Evolutionary conservation across 2,888 invertebrate species (phyloP), one percentile per base, ranked within the genome.

Genomic region (Tenthredo livida): DNA sequence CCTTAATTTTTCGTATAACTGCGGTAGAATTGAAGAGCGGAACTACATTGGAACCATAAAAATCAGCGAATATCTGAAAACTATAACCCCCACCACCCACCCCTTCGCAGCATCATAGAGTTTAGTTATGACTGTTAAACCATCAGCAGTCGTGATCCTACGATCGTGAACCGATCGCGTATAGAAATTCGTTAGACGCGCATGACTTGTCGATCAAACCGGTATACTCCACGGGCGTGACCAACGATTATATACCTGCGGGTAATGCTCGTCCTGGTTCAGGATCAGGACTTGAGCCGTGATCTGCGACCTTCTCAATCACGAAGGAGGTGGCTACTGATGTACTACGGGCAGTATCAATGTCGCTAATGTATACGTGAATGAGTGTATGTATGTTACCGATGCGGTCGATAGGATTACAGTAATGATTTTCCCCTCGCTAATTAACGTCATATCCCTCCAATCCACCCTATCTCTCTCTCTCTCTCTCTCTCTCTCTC

Each of bases 361-460:
- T 37, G 37, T 70, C 37, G 70, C 33, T 25, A 70, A 75, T 17
- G 40, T 33, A 15, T 15, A 40, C 6, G 21, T 15, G 47, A 47
- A 40, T 10, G 47, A 29, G 29, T 12, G 25, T 75, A 7, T 37
- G 50, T 33, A 15, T 21, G 29, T 67, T 73, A 77, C 54, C n/a
- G 54, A 77, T 54, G 77, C n/a, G 77, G 77, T 77, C 77, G 77
- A 77, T 77, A 29, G 77, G 54, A 77, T 77, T 77, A 77, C 50
- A 6, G 77, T 77, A 85, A 86, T 85, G 86, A 87, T 87, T 88
- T 87, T 86, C 85, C 86, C 85, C 86, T 84, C 87, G 83, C 88
- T 88, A 88, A 88, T 87, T 80, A 80, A 58, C 80, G 25, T 80
- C 43, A 9, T 29, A 54, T 54, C 61, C 15, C 85, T 50, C 73